phyloP scores from a whole-genome alignment of 2,797 vertebrate species.

The Alcedo atthis region DNA sequence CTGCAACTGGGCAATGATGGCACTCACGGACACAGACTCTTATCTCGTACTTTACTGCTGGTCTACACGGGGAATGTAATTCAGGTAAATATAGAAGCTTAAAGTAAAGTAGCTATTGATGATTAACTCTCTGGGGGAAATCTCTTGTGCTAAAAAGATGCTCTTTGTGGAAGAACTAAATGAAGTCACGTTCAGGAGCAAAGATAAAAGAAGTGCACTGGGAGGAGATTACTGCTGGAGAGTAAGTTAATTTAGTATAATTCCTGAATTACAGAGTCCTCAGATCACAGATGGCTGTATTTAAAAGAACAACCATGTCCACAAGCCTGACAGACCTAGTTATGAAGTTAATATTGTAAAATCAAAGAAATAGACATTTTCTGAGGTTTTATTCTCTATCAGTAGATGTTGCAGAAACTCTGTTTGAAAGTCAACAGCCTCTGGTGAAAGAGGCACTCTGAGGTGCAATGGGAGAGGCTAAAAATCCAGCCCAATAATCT shows the following conservation, averaged over 20 bases:
- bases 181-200: neutral
- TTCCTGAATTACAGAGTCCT: neutral
- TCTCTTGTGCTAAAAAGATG: neutral
- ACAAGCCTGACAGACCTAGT: neutral
- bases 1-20: neutral
- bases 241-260: neutral
- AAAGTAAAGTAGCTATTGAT: neutral
- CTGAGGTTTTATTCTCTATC: neutral
- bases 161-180: neutral
- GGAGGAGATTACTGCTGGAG: neutral
- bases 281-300: neutral
- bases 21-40: neutral
- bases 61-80: neutral
- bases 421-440: neutral
- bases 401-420: neutral
- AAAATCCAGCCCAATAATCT: conserved; percentile 18
- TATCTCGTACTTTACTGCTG: neutral
- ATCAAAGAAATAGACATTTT: neutral
- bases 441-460: neutral
- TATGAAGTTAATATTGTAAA: neutral
- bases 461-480: neutral
- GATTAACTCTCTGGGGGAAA: neutral
- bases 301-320: fast-evolving
- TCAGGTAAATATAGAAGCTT: neutral
- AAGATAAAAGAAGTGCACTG: neutral